phyloP scores from a whole-genome alignment of 2,888 invertebrate species.

The Limnephilus rhombicus region DNA sequence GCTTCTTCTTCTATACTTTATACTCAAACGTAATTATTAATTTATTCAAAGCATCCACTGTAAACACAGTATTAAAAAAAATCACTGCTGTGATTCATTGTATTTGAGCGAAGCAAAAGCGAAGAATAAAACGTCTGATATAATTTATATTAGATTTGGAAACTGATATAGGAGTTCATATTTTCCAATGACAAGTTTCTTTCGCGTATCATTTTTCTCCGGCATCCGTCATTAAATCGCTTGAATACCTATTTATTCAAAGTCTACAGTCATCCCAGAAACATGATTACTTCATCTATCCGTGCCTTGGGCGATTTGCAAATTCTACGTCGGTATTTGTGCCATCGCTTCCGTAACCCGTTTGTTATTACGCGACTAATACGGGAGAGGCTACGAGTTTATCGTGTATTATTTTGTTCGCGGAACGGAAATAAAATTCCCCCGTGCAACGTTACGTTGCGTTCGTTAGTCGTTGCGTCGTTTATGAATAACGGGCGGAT shows the following conservation, averaged over 20 bases:
- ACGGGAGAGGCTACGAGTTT: background rate
- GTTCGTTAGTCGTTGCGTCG: slow-evolving; percentile 33
- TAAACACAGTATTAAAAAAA: too few species aligned
- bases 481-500: slow-evolving; percentile 46
- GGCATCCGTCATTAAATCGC: slow-evolving; percentile 15
- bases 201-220: background rate
- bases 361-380: slow-evolving; percentile 16
- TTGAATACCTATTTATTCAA: background rate
- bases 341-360: background rate
- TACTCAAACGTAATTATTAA: background rate
- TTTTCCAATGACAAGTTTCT: background rate
- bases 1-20: too few species aligned
- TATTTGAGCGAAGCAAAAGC: too few species aligned
- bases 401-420: slow-evolving; percentile 18
- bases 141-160: background rate
- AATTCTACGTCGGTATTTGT: slow-evolving; percentile 20
- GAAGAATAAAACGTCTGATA: background rate
- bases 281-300: slow-evolving; percentile 27
- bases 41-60: background rate
- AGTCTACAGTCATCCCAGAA: background rate
- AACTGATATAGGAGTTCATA: background rate
- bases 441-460: slow-evolving; percentile 14
- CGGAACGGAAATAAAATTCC: slow-evolving; percentile 7
- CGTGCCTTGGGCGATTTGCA: slow-evolving; percentile 23
- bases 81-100: background rate